A percentile compares a stretch with the other conserved stretches of the same genome.
phyloP scores from a whole-genome alignment of 2,888 invertebrate genomes.

The Stramonita haemastoma region DNA sequence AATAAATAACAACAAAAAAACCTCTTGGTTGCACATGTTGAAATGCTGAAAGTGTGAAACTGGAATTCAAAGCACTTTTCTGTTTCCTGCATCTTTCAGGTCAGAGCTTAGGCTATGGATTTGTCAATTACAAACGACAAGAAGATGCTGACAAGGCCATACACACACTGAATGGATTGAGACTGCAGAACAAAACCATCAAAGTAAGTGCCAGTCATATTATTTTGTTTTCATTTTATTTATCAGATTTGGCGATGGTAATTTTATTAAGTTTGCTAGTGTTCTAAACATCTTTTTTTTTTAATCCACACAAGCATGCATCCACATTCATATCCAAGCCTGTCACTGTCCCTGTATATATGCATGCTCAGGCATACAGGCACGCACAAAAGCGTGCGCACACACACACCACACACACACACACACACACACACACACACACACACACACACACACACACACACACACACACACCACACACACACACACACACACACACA shows the following conservation, averaged over 20 bases:
- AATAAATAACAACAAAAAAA: background rate
- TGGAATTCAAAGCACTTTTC: no score
- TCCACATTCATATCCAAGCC: background rate
- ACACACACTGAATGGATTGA: slow-evolving; percentile 96
- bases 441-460: no score
- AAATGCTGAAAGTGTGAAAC: no score
- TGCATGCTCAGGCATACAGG: no score
- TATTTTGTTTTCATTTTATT: slow-evolving; percentile 23
- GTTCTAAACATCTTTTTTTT: slow-evolving; percentile 35
- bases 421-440: no score
- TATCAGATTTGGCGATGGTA: background rate
- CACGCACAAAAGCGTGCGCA: no score
- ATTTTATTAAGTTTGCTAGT: slow-evolving; percentile 15
- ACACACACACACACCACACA: no score
- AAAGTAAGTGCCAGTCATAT: slow-evolving; percentile 81
- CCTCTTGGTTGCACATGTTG: no score
- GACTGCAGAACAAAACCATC: slow-evolving; percentile 99
- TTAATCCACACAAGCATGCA: background rate
- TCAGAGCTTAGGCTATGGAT: slow-evolving; percentile 99
- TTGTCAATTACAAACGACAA: slow-evolving; percentile 98
- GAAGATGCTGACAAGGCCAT: slow-evolving; percentile 99
- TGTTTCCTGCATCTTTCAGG: slow-evolving; percentile 80
- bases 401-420: no score
- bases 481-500: no score
- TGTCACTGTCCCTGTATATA: no score